A percentile compares a stretch with the other conserved stretches of the same genome.
Evolutionary conservation across 2,113 vertebrate species (phyloP).

Genomic region (Balaeniceps rex): DNA sequence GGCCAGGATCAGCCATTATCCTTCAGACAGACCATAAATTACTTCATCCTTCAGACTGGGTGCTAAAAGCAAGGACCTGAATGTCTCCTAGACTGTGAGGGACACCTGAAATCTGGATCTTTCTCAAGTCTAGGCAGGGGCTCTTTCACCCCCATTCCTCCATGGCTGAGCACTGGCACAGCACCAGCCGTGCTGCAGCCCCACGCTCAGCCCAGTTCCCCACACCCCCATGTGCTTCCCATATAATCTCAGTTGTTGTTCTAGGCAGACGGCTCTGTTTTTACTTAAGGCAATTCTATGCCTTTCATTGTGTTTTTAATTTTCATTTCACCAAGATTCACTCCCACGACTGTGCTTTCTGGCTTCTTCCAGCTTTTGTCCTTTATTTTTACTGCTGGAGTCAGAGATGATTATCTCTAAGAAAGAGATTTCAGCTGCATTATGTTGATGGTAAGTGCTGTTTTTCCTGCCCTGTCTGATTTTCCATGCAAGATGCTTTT

Average conservation of each 20-base stretch:
- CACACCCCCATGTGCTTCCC: background rate
- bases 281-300: background rate
- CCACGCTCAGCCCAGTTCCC: background rate
- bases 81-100: fast-evolving
- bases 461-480: constrained; percentile 23
- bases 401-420: constrained; percentile 40
- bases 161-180: fast-evolving
- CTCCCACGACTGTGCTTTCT: background rate
- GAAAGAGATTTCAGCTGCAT: constrained; percentile 15
- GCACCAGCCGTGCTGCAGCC: background rate
- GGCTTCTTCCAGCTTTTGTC: constrained; percentile 29
- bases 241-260: background rate
- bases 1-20: background rate
- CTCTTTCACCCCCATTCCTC: background rate
- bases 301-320: constrained; percentile 35
- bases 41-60: background rate
- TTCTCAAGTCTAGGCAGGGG: background rate
- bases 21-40: background rate
- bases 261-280: background rate
- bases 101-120: background rate
- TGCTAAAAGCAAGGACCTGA: background rate
- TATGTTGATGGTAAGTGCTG: constrained; percentile 9
- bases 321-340: background rate
- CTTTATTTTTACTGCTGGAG: constrained; percentile 36
- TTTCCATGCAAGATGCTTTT: constrained; percentile 41